phyloP scores from a whole-genome alignment of 2,888 invertebrate species.

The Patella depressa region DNA sequence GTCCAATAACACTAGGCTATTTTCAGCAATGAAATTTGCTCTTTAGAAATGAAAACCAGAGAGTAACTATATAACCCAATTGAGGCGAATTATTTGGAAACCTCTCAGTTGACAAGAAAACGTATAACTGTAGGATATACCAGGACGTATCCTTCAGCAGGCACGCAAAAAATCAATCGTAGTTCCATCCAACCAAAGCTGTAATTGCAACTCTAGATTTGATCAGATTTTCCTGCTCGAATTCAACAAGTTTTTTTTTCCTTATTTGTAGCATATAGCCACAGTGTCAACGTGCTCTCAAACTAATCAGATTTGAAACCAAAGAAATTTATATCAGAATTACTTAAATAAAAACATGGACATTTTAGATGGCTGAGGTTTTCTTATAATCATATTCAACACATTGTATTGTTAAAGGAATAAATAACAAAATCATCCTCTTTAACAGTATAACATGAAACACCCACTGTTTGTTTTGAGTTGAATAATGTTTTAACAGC shows the following conservation, averaged over 20 bases:
- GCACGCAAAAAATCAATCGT: conserved; percentile 10
- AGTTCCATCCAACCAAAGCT: conserved; percentile 5
- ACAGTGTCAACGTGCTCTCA: too few species aligned
- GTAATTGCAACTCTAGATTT: conserved; percentile 7
- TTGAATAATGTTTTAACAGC: too few species aligned
- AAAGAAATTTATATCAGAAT: neutral
- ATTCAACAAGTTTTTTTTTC: neutral
- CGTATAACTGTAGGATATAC: neutral
- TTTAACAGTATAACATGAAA: too few species aligned
- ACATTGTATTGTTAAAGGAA: neutral
- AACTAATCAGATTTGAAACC: neutral
- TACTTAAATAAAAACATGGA: too few species aligned
- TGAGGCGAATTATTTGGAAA: conserved; percentile 5
- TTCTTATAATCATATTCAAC: neutral
- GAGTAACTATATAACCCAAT: conserved; percentile 11
- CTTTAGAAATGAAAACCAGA: conserved; percentile 11
- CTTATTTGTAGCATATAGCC: neutral
- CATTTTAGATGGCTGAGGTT: too few species aligned
- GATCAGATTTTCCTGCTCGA: conserved; percentile 10
- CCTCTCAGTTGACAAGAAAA: conserved; percentile 9
- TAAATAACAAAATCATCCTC: too few species aligned
- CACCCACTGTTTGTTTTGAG: too few species aligned
- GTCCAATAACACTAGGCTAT: neutral
- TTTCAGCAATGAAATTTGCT: neutral
- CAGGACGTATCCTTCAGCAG: neutral